Base-by-base conservation (phyloP, 2,888 invertebrate species). In the Cryptus viduatorius region DNA sequence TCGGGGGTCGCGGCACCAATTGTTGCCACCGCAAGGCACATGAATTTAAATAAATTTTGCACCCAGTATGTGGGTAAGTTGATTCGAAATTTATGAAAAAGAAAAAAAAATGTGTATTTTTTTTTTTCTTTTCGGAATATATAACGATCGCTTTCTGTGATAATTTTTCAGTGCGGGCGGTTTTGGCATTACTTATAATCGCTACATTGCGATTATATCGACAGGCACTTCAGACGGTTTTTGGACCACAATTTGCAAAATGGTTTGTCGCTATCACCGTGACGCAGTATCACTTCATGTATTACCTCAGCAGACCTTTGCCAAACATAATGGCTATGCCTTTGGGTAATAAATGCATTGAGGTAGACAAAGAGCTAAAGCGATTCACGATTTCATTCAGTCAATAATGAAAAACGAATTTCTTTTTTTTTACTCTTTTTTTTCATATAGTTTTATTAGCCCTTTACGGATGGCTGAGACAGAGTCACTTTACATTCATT, bases 251-350 rank as follows among this genome's bases (percentile, higher is more conserved):
- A 87, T 97, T 97, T 91, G 95, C 97, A 7, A 95, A 96, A 92
- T 98, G 98, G 98, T 97, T 97, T 90, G 95, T 97, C 29, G 94
- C 96, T 4, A 96, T 99, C 80, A 98, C 98, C 1, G 95, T 97
- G 24, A 96, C 98, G 0, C 99, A 99, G 94, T 99, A 99, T 94
- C 99, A 99, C 94, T 98, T 99, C 92, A 97, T 99, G 96, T 99
- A 98, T 94, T 99, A 99, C 93, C 96, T 98, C 94, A 98, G 98
- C 90, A 96, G 99, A 83, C 97, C 99, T 12, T 95, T 99, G 90
- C 99, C 99, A 78, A 99, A 99, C 94, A 97, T 97, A 46, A 97
- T 99, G 95, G 98, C 97, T 53, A 94, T 99, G 90, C 97, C 98
- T 75, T 94, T 98, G 92, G 98, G 99, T 99, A 95, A 95, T 76